Evolutionary conservation across 2,888 invertebrate genomes (phyloP).

Genomic region (Catocala nupta): DNA sequence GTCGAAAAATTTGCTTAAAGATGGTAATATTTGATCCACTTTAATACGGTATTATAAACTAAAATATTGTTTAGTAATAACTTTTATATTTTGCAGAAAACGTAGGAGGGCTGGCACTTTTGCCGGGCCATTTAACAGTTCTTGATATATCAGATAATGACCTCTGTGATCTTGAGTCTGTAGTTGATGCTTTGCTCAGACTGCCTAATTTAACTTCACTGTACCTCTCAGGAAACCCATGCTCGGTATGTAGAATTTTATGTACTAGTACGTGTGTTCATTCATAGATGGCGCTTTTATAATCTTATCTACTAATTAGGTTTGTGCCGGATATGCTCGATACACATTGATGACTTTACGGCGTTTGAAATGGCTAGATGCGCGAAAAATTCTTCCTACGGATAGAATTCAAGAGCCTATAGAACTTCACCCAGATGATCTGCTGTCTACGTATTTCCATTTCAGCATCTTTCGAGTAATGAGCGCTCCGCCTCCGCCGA

Average conservation of each 20-base stretch:
- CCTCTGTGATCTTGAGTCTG: conserved; percentile 81
- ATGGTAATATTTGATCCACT: conserved; percentile 55
- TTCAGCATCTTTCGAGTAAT: conserved; percentile 84
- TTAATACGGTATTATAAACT: background rate
- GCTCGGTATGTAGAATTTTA: conserved; percentile 73
- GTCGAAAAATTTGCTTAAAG: conserved; percentile 77
- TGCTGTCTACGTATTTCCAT: conserved; percentile 74
- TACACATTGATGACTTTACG: conserved; percentile 72
- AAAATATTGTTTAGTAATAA: background rate
- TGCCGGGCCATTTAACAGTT: conserved; percentile 66
- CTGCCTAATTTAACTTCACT: conserved; percentile 78
- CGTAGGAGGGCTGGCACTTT: conserved; percentile 52
- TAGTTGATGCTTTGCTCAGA: conserved; percentile 69
- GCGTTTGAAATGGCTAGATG: conserved; percentile 83
- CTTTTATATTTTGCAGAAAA: conserved; percentile 59
- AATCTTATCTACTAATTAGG: conserved; percentile 58
- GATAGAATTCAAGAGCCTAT: conserved; percentile 62
- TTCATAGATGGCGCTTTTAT: conserved; percentile 61
- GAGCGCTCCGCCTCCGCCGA: conserved; percentile 84
- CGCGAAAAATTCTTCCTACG: conserved; percentile 71
- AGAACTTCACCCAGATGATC: conserved; percentile 73
- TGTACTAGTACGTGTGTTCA: conserved; percentile 15
- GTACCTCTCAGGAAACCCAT: conserved; percentile 87
- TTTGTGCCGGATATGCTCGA: conserved; percentile 81
- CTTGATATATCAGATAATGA: conserved; percentile 88